Evolutionary conservation across 2,113 vertebrate genomes (phyloP).

Genomic region (Scartelaos histophorus): DNA sequence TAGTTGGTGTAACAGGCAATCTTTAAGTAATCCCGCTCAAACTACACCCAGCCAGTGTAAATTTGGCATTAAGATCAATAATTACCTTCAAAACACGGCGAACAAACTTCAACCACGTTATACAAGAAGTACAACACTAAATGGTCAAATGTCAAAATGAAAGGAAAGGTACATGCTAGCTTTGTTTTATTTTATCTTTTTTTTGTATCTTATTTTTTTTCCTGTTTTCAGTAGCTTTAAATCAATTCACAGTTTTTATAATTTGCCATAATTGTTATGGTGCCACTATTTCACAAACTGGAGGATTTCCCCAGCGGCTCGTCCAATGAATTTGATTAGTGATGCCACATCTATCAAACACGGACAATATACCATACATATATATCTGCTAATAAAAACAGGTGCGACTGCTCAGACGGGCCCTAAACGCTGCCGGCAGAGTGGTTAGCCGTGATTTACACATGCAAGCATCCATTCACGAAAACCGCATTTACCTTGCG

Average conservation of each 20-base stretch:
- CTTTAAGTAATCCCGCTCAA: too few relatives aligned
- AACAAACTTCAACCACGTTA: too few relatives aligned
- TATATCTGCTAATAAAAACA: constrained; percentile 67
- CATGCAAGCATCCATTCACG: constrained; percentile 57
- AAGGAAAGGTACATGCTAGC: too few relatives aligned
- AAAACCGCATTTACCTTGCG: constrained; percentile 64
- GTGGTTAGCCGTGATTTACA: constrained; percentile 70
- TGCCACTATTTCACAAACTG: constrained; percentile 26
- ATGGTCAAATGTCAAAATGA: neutral
- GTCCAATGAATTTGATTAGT: constrained; percentile 66
- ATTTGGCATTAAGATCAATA: too few relatives aligned
- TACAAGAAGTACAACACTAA: too few relatives aligned
- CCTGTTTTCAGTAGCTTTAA: neutral
- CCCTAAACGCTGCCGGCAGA: constrained; percentile 45
- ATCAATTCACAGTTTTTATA: constrained; percentile 13
- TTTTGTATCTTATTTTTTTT: neutral
- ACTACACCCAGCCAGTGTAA: too few relatives aligned
- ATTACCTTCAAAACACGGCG: too few relatives aligned
- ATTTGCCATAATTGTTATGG: constrained; percentile 27
- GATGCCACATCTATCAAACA: constrained; percentile 60
- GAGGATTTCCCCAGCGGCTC: constrained; percentile 48
- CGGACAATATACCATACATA: constrained; percentile 51
- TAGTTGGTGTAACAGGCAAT: too few relatives aligned
- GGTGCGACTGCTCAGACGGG: constrained; percentile 58
- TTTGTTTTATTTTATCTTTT: too few relatives aligned